phyloP scores from a whole-genome alignment of 2,113 vertebrate species.

The Anser brachyrhynchus region DNA sequence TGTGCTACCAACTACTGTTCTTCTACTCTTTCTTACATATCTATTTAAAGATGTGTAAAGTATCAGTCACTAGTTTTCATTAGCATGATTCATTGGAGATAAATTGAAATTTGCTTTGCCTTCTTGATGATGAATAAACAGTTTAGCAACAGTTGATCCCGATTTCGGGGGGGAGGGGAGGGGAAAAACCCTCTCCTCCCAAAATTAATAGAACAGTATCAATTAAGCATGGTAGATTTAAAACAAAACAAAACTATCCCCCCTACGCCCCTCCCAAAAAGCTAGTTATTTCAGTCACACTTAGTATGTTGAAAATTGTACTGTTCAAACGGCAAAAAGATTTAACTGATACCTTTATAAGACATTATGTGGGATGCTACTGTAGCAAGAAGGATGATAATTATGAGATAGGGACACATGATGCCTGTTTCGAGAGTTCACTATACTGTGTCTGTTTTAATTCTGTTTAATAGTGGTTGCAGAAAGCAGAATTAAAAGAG shows the following conservation, averaged over 20 bases:
- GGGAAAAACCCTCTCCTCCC: accelerated
- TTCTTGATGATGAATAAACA: background rate
- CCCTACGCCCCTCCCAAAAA: accelerated
- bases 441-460: background rate
- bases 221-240: background rate
- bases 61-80: accelerated
- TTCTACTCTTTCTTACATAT: background rate
- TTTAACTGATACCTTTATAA: background rate
- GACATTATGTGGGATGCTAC: background rate
- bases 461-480: background rate
- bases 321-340: background rate
- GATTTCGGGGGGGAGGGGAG: background rate
- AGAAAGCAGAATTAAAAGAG: background rate
- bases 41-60: background rate
- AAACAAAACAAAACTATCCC: background rate
- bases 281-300: background rate
- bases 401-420: background rate
- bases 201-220: background rate
- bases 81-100: background rate
- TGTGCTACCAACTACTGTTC: background rate
- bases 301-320: background rate
- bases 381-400: background rate
- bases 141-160: background rate
- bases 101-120: background rate
- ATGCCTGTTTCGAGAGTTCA: background rate